Conservation (phyloP, 1,140 invertebrate genomes). For the Euborellia annulipes region DNA sequence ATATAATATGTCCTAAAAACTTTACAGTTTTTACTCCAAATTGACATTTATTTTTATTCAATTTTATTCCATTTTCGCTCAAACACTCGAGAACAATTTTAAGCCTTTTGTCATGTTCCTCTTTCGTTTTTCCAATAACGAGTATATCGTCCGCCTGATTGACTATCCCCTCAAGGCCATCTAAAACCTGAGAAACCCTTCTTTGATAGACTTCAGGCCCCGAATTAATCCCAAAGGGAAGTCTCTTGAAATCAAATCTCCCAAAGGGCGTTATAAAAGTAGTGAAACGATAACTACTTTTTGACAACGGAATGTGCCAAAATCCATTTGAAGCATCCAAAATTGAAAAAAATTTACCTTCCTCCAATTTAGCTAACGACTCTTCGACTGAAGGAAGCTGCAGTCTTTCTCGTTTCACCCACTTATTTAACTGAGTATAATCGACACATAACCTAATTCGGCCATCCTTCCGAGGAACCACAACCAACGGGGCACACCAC, state of each 20-base stretch:
- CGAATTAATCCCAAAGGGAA: slow-evolving; percentile 18
- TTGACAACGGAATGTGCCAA: too few species aligned
- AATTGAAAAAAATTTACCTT: too few species aligned
- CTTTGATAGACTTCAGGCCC: slow-evolving; percentile 5
- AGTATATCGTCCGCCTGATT: slow-evolving; percentile 19
- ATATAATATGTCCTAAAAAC: slow-evolving; percentile 17
- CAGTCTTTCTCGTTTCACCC: too few species aligned
- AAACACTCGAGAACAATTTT: slow-evolving; percentile 17
- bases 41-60: slow-evolving; percentile 17
- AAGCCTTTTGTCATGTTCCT: slow-evolving; percentile 21
- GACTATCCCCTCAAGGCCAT: too few species aligned
- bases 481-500: too few species aligned
- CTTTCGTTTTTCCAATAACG: slow-evolving; percentile 14
- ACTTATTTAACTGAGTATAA: too few species aligned
- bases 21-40: slow-evolving; percentile 14
- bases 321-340: too few species aligned
- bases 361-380: too few species aligned
- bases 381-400: too few species aligned
- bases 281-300: not conserved
- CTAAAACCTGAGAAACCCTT: too few species aligned
- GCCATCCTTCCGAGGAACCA: too few species aligned
- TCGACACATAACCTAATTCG: too few species aligned
- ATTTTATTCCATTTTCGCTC: slow-evolving; percentile 11
- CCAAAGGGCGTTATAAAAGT: slow-evolving; percentile 5
- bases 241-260: slow-evolving; percentile 16